Evolutionary conservation across 2,888 invertebrate genomes (phyloP), one percentile per base, ranked within the genome.

Genomic region (Dastarcus helophoroides): DNA sequence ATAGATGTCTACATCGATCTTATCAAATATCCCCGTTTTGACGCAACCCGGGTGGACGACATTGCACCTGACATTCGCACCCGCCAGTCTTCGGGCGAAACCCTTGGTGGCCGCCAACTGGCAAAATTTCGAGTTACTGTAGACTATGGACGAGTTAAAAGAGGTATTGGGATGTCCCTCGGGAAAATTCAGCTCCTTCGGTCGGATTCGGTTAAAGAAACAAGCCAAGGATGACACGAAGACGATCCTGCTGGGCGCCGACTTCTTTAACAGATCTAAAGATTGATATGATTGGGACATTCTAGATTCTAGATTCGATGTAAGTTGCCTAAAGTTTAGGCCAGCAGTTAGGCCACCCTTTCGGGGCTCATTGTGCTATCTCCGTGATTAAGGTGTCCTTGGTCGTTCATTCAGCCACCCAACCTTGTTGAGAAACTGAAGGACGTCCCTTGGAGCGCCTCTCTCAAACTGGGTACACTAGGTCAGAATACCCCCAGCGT

Each of bases 41-140:
- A 60, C 51, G 19, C 50, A 37, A 14, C 60, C 60, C 6, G 62
- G 60, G 44, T 61, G 55, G 4, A 60, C 33, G 9, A 57, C 53
- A 36, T 62, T 60, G 3, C 51, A 51, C 8, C 53, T 54, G 1
- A 61, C 51, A 8, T 51, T 54, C 32, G 39, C 44, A 13, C 45
- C 49, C 32, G 46, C 44, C 3, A 61, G 38, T 29, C 44, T 43
- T 32, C 51, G 46, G 1, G 58, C 56, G 33, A 62, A 49, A 32
- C 57, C 57, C 31, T 50, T 54, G 2, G 58, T 52, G 10, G 56
- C 42, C 22, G 58, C 48, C 22, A 58, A 44, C 31, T 55, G 57
- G 33, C 57, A 56, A 4, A 58, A 35, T 41, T 62, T 62, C 4
- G 56, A 55, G 34, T 58, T 58, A 1, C 48, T 45, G 33, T 60